phyloP scores from a whole-genome alignment of 2,888 invertebrate genomes.

The Mystacides longicornis region DNA sequence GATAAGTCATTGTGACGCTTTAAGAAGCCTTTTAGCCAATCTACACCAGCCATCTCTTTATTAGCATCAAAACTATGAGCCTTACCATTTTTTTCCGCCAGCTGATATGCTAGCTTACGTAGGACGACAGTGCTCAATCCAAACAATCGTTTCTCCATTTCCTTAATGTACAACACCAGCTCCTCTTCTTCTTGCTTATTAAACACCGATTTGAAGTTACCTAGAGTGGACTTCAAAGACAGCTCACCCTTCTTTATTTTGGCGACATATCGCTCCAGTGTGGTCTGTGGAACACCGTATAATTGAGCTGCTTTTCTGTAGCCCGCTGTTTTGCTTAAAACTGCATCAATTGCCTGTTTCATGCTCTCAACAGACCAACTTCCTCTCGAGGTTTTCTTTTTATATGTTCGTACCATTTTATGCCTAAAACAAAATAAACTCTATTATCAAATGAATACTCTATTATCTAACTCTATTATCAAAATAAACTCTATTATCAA shows the following conservation, averaged over 20 bases:
- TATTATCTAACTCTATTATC: no score
- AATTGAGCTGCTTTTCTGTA: neutral
- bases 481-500: no score
- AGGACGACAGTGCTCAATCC: neutral
- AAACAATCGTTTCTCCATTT: neutral
- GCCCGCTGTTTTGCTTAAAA: neutral
- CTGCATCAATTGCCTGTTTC: neutral
- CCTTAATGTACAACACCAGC: neutral
- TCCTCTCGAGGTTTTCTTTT: neutral
- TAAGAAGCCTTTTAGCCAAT: neutral
- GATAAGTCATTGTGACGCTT: neutral
- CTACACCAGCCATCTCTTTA: neutral
- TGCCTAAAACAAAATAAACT: neutral
- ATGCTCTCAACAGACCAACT: no score
- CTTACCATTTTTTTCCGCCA: neutral
- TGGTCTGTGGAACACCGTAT: conserved; percentile 21
- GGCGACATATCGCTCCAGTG: conserved; percentile 16
- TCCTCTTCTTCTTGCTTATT: neutral
- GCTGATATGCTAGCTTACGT: neutral
- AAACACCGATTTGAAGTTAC: neutral
- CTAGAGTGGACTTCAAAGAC: neutral
- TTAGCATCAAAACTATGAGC: neutral
- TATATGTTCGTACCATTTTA: neutral
- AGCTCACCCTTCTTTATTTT: neutral
- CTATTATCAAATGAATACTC: no score